phyloP scores from a whole-genome alignment of 2,888 invertebrate genomes.

The Nomada fabriciana region DNA sequence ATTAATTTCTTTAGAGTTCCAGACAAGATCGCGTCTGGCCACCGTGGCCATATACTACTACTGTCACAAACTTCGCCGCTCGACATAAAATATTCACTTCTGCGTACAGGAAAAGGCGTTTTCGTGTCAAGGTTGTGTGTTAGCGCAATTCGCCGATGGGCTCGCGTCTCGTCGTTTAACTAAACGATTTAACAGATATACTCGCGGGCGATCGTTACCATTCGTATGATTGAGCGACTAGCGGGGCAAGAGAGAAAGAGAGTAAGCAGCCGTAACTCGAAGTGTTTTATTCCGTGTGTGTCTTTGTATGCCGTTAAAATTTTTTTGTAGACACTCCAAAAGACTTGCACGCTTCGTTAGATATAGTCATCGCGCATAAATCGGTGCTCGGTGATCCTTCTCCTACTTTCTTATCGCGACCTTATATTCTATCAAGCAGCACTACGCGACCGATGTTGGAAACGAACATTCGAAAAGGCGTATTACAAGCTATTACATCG shows the following conservation, averaged over 20 bases:
- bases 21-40: neutral
- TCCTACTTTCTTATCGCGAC: slow-evolving; percentile 37
- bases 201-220: slow-evolving; percentile 35
- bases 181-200: slow-evolving; percentile 28
- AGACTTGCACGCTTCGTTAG: slow-evolving; percentile 34
- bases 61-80: neutral
- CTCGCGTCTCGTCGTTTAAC: slow-evolving; percentile 8
- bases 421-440: slow-evolving; percentile 18
- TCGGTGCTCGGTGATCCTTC: slow-evolving; percentile 29
- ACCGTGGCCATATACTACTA: slow-evolving; percentile 13
- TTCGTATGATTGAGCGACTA: slow-evolving; percentile 12
- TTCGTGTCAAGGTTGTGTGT: slow-evolving; percentile 50
- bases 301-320: no score
- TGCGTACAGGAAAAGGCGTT: slow-evolving; percentile 51
- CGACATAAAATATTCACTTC: slow-evolving; percentile 49
- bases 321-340: neutral
- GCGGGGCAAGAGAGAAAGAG: neutral
- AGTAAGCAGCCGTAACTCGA: neutral
- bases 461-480: slow-evolving; percentile 44
- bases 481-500: slow-evolving; percentile 35
- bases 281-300: no score
- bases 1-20: neutral
- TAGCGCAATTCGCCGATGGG: slow-evolving; percentile 17
- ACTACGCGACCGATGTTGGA: neutral
- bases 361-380: slow-evolving; percentile 41